Conservation (phyloP, 1,140 invertebrate species). For the Pseudomyrmex cubaensis region DNA sequence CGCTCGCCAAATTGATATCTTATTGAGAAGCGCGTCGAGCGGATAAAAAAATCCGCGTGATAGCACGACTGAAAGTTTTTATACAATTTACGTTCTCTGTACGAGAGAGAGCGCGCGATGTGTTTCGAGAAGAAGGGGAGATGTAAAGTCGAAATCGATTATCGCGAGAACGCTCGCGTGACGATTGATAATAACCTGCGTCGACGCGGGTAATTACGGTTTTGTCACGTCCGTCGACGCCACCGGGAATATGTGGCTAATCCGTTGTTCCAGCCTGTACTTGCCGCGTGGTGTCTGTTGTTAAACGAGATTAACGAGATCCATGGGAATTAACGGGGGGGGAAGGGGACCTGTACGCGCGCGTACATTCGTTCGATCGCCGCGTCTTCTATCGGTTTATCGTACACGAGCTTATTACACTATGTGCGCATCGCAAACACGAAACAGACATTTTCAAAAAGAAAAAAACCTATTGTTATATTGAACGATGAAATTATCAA, state of each 20-base stretch:
- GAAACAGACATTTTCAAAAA: neutral
- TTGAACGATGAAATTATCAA: constrained; percentile 21
- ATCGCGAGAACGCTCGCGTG: constrained; percentile 66
- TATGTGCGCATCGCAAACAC: constrained; percentile 9
- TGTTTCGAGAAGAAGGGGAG: neutral
- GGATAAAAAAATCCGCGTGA: constrained; percentile 25
- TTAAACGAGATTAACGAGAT: constrained; percentile 63
- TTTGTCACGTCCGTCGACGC: constrained; percentile 73
- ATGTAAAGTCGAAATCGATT: constrained; percentile 72
- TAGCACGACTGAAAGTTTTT: constrained; percentile 32
- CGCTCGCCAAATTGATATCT: constrained; percentile 37
- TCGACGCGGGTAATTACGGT: constrained; percentile 74
- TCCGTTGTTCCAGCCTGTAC: constrained; percentile 70
- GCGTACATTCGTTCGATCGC: constrained; percentile 8
- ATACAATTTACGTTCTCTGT: constrained; percentile 48
- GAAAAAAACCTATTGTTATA: neutral
- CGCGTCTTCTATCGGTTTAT: constrained; percentile 16
- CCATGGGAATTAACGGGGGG: constrained; percentile 51
- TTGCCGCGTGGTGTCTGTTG: constrained; percentile 69
- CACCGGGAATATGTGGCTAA: constrained; percentile 69
- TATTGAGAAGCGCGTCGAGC: constrained; percentile 16
- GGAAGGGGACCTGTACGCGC: neutral
- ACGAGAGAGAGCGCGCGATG: constrained; percentile 12
- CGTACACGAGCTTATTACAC: neutral
- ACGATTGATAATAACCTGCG: constrained; percentile 75